Evolutionary conservation across 1,140 invertebrate genomes (phyloP).

Genomic region (Cydia strobilella): DNA sequence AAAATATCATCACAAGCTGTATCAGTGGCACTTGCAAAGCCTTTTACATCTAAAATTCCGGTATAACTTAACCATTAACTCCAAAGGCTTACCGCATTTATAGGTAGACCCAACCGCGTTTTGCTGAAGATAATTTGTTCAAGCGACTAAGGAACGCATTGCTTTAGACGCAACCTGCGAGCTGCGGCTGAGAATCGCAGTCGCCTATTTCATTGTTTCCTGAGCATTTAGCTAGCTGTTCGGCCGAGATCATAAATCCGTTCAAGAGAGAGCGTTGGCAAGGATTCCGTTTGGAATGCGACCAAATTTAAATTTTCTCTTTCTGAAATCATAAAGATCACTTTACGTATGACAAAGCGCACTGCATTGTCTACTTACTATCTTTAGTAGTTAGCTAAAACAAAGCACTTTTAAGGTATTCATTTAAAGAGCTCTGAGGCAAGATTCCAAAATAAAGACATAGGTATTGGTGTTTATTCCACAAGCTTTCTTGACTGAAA

Average conservation of each 20-base stretch:
- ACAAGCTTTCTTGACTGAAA: too few species aligned
- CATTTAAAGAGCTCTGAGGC: neutral
- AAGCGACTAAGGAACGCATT: slow-evolving; percentile 6
- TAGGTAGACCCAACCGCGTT: neutral
- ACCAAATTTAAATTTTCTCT: slow-evolving; percentile 65
- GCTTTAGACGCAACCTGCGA: slow-evolving; percentile 13
- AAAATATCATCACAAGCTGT: too few species aligned
- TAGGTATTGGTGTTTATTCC: neutral
- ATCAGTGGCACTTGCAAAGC: too few species aligned
- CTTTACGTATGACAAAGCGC: slow-evolving; percentile 52
- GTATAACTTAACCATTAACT: too few species aligned
- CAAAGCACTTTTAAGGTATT: neutral
- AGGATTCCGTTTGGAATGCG: slow-evolving; percentile 55
- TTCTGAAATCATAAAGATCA: slow-evolving; percentile 56
- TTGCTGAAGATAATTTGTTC: neutral
- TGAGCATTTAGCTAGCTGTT: slow-evolving; percentile 40
- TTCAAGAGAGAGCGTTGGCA: slow-evolving; percentile 55
- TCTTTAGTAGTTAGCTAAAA: slow-evolving; percentile 22
- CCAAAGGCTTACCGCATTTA: neutral
- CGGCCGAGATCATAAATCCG: slow-evolving; percentile 54
- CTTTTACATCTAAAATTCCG: too few species aligned
- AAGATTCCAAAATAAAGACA: neutral
- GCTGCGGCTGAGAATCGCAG: slow-evolving; percentile 37
- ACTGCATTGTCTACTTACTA: slow-evolving; percentile 44
- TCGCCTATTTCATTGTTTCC: slow-evolving; percentile 40